Evolutionary conservation across 2,113 vertebrate genomes (phyloP).

Genomic region (Mesoclemmys tuberculata): DNA sequence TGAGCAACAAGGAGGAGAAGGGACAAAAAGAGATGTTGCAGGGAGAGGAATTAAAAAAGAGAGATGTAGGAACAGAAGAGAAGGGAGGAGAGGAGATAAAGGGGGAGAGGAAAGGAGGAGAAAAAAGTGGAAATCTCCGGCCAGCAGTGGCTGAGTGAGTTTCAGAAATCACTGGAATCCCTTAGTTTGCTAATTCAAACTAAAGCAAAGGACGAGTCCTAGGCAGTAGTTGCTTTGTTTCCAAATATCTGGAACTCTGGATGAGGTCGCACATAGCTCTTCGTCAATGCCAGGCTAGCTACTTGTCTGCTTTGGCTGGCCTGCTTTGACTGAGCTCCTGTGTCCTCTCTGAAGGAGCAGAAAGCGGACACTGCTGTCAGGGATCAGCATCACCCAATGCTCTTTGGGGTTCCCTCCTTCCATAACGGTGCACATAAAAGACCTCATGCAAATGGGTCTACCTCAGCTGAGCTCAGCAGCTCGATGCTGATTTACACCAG

Average conservation of each 20-base stretch:
- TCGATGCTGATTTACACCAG: fast-evolving
- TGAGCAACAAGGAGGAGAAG: not conserved
- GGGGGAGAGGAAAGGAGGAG: not conserved
- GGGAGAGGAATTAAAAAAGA: not conserved
- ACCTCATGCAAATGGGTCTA: not conserved
- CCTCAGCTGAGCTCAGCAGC: not conserved
- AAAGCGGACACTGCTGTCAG: conserved; percentile 16
- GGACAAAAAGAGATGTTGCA: not conserved
- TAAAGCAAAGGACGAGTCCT: conserved; percentile 50
- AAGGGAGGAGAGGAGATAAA: not conserved
- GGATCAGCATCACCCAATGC: not conserved
- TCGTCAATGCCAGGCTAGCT: conserved; percentile 33
- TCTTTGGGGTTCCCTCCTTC: conserved; percentile 19
- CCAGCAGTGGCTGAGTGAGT: not conserved
- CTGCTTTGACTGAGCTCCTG: conserved; percentile 4
- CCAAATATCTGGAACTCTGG: conserved; percentile 12
- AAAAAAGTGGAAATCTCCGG: not conserved
- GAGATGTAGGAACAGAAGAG: not conserved
- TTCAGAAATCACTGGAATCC: conserved; percentile 24
- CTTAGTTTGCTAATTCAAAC: not conserved
- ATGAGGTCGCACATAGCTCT: not conserved
- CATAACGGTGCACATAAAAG: not conserved
- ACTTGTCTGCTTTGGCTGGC: conserved; percentile 35
- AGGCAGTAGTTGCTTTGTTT: conserved; percentile 39
- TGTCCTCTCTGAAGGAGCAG: not conserved